Percentiles rank a stretch among this genome's conserved stretches.
Evolutionary conservation across 2,113 vertebrate species (phyloP).

Genomic region (Bubo bubo): DNA sequence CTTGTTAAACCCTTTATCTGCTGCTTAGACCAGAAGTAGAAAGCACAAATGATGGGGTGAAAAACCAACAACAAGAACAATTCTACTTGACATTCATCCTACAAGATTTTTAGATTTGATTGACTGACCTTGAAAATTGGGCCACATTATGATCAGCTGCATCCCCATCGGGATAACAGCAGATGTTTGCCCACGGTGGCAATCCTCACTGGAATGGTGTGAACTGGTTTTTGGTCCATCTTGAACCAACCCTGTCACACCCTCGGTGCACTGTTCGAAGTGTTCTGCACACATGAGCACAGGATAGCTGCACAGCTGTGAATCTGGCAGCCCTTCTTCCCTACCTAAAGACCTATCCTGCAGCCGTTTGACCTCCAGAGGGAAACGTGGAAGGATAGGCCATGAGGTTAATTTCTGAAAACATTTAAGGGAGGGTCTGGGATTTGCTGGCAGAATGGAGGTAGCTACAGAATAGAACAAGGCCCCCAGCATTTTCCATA

Average conservation of each 20-base stretch:
- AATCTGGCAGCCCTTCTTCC: neutral
- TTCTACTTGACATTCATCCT: neutral
- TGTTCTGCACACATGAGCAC: neutral
- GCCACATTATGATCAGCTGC: neutral
- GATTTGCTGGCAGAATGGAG: neutral
- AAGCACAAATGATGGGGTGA: neutral
- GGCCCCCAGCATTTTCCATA: neutral
- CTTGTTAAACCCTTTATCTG: neutral
- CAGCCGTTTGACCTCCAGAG: neutral
- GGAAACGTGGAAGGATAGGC: neutral
- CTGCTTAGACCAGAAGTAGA: neutral
- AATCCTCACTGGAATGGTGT: neutral
- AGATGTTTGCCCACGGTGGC: neutral
- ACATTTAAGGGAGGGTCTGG: neutral
- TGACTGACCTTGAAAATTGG: neutral
- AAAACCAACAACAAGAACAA: neutral
- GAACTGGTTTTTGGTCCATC: neutral
- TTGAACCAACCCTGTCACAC: neutral
- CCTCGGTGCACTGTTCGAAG: neutral
- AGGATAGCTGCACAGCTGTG: neutral
- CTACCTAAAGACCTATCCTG: neutral
- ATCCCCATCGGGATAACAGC: neutral
- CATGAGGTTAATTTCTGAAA: neutral
- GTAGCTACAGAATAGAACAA: neutral
- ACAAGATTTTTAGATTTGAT: neutral